Evolutionary conservation across 2,797 vertebrate species (phyloP).

Genomic region (Coracias cyanogaster): DNA sequence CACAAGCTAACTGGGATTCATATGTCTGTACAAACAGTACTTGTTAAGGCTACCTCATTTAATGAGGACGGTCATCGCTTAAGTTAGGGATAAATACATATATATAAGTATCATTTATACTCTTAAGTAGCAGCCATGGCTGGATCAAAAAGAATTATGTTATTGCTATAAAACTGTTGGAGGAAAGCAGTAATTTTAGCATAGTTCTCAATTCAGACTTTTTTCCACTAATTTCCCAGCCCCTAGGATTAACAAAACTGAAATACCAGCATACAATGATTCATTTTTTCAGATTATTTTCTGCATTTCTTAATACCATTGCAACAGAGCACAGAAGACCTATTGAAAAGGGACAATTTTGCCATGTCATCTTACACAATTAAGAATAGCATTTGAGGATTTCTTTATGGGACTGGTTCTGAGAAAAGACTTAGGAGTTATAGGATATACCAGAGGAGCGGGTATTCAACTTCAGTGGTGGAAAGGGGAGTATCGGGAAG

Average conservation of each 20-base stretch:
- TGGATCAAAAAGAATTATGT: background rate
- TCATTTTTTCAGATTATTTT: background rate
- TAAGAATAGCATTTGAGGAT: background rate
- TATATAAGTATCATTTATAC: background rate
- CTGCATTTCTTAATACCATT: background rate
- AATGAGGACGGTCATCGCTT: fast-evolving
- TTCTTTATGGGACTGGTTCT: background rate
- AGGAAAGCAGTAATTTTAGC: background rate
- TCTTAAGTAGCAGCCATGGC: background rate
- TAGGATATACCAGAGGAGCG: background rate
- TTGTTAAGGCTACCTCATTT: background rate
- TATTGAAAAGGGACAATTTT: background rate
- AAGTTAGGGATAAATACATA: background rate
- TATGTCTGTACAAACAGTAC: background rate
- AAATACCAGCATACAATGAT: background rate
- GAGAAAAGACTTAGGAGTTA: background rate
- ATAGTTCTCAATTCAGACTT: background rate
- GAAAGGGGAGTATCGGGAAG: background rate
- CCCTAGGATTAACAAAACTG: background rate
- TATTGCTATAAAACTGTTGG: background rate
- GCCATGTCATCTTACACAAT: background rate
- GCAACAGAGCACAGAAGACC: background rate
- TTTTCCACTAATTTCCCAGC: background rate
- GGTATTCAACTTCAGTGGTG: background rate
- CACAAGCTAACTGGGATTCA: background rate